These are phyloP conservation scores for Agrotis puta DNA, from an alignment of 2,888 invertebrate species.

Conservation along the genomic window DNA sequence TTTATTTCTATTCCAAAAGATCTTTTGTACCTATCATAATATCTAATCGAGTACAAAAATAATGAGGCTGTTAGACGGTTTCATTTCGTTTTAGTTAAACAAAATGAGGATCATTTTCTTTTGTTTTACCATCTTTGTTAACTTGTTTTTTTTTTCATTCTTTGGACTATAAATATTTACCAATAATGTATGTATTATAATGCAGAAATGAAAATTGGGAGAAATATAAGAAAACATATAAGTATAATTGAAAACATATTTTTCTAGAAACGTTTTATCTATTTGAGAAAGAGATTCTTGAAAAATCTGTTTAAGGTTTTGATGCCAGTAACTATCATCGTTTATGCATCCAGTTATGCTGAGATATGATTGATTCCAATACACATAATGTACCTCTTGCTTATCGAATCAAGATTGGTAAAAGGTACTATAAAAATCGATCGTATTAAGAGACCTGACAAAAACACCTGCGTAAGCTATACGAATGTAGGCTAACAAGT, in stretches of 20 bases:
- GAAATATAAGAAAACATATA: too few relatives aligned
- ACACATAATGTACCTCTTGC: neutral
- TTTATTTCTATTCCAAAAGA: slow-evolving; percentile 66
- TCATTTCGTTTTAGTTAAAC: slow-evolving; percentile 38
- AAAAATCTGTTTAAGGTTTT: neutral
- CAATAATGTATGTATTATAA: too few relatives aligned
- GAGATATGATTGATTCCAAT: neutral
- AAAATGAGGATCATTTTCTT: slow-evolving; percentile 14
- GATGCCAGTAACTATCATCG: too few relatives aligned
- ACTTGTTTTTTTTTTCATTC: slow-evolving; percentile 7
- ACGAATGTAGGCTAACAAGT: slow-evolving; percentile 3
- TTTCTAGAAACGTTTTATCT: too few relatives aligned
- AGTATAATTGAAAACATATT: too few relatives aligned
- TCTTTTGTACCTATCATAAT: slow-evolving; percentile 49
- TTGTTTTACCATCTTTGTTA: slow-evolving; percentile 16
- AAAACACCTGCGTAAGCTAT: slow-evolving; percentile 2
- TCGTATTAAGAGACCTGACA: neutral
- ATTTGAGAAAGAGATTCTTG: neutral
- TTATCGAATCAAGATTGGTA: neutral
- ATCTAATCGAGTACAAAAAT: slow-evolving; percentile 61
- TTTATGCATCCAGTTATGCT: neutral
- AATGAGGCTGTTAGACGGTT: slow-evolving; percentile 50
- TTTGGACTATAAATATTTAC: neutral
- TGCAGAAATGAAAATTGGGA: too few relatives aligned
- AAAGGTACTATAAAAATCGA: neutral